Percentiles rank a stretch among this genome's conserved stretches.
Evolutionary conservation across 2,888 invertebrate species (phyloP).

Genomic region (Liodrosophila aerea): DNA sequence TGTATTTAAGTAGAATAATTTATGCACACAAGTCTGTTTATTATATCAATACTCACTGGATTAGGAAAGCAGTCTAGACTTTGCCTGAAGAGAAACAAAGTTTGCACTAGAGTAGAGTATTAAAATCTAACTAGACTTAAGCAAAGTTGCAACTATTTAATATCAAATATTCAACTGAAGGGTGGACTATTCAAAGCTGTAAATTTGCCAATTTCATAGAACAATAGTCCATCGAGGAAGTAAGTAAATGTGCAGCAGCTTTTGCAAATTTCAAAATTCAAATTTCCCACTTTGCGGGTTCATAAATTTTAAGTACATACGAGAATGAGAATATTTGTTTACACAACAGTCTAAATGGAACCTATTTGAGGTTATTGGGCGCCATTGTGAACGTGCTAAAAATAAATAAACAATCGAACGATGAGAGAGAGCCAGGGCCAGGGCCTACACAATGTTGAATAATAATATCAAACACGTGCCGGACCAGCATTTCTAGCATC

Average conservation of each 20-base stretch:
- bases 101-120: no score
- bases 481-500: conserved; percentile 15
- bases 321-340: conserved; percentile 35
- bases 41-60: no score
- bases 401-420: conserved; percentile 49
- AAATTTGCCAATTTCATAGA: conserved; percentile 1
- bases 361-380: conserved; percentile 49
- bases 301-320: conserved; percentile 45
- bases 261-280: conserved; percentile 36
- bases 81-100: no score
- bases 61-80: no score
- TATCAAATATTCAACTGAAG: no score
- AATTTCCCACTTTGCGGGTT: conserved; percentile 48
- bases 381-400: conserved; percentile 48
- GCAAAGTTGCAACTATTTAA: no score
- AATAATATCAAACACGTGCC: conserved; percentile 47
- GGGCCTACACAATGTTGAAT: conserved; percentile 37
- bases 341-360: conserved; percentile 35
- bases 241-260: conserved; percentile 10
- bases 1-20: no score
- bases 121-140: no score
- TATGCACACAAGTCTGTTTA: no score
- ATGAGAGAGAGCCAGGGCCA: no score
- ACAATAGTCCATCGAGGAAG: conserved; percentile 9
- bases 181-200: no score